Conservation (phyloP, 2,888 invertebrate species). For the Melolontha melolontha region DNA sequence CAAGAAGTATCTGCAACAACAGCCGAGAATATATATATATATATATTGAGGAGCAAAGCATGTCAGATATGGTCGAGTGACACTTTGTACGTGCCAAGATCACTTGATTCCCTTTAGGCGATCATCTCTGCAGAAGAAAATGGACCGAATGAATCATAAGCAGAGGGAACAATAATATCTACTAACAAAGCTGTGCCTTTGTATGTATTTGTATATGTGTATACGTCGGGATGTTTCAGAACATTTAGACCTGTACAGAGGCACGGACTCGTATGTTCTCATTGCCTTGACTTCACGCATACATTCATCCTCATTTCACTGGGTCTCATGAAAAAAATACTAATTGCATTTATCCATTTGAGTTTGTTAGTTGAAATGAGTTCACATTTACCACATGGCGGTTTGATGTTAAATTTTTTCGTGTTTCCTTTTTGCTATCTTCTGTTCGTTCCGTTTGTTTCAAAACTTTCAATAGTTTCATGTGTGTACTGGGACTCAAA, state of each 20-base stretch:
- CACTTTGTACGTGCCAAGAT: slow-evolving; percentile 31
- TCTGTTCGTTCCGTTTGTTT: slow-evolving; percentile 5
- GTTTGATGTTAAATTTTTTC: slow-evolving; percentile 5
- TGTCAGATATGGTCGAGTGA: too few species aligned
- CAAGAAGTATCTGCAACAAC: too few species aligned
- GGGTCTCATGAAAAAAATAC: slow-evolving; percentile 57
- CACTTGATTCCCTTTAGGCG: slow-evolving; percentile 46
- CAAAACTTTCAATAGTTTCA: slow-evolving; percentile 41
- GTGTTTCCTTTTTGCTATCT: not conserved
- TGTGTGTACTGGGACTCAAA: not conserved
- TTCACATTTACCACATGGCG: slow-evolving; percentile 47
- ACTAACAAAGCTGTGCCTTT: slow-evolving; percentile 58
- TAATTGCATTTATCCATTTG: slow-evolving; percentile 62
- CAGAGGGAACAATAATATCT: slow-evolving; percentile 55
- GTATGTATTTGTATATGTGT: slow-evolving; percentile 41
- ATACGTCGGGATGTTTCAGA: slow-evolving; percentile 3
- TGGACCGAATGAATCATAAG: slow-evolving; percentile 44
- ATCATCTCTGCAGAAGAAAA: slow-evolving; percentile 45
- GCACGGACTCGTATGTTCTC: slow-evolving; percentile 58
- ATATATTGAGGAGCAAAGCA: too few species aligned
- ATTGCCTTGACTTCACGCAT: slow-evolving; percentile 60
- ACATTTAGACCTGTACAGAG: not conserved
- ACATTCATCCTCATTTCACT: slow-evolving; percentile 59
- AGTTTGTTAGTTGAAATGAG: slow-evolving; percentile 60
- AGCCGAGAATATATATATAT: too few species aligned